These are phyloP conservation scores for Thecophora atra DNA, from an alignment of 2,888 invertebrate genomes.

Conservation along the genomic window DNA sequence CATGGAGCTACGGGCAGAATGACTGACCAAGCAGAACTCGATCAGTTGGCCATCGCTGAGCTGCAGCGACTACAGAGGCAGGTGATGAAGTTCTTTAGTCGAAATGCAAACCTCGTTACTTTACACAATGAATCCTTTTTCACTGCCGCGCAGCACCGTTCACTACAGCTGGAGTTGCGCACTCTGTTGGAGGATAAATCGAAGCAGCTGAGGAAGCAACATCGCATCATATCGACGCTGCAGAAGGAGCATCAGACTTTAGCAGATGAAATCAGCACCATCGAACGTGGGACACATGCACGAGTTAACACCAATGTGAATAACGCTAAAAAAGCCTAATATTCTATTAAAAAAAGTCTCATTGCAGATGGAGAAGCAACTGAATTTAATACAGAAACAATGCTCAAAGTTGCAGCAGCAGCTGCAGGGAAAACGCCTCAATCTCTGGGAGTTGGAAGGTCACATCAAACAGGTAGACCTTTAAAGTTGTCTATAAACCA, in stretches of 20 bases:
- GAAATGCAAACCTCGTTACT: background rate
- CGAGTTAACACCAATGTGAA: constrained; percentile 54
- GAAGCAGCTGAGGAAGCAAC: constrained; percentile 61
- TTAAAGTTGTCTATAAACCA: background rate
- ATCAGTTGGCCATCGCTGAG: constrained; percentile 80
- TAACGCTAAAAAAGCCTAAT: background rate
- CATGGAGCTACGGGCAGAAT: constrained; percentile 45
- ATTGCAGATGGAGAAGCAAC: constrained; percentile 54
- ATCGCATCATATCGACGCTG: constrained; percentile 60
- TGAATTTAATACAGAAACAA: constrained; percentile 53
- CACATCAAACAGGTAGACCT: constrained; percentile 65
- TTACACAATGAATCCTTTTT: background rate
- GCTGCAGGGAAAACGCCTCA: constrained; percentile 58
- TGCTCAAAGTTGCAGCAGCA: constrained; percentile 53
- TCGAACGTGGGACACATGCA: constrained; percentile 62
- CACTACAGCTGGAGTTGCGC: constrained; percentile 58
- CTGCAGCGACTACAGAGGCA: constrained; percentile 81
- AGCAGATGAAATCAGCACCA: constrained; percentile 55
- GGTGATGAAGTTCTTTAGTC: constrained; percentile 59
- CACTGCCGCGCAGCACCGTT: constrained; percentile 50
- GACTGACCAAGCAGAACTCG: constrained; percentile 76
- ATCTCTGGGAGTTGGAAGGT: constrained; percentile 67
- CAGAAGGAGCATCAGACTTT: constrained; percentile 61
- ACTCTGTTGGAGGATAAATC: constrained; percentile 60
- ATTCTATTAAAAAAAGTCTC: background rate